Evolutionary conservation across 2,888 invertebrate genomes (phyloP), one percentile per base, ranked within the genome.

Genomic region (Ophraella communa): DNA sequence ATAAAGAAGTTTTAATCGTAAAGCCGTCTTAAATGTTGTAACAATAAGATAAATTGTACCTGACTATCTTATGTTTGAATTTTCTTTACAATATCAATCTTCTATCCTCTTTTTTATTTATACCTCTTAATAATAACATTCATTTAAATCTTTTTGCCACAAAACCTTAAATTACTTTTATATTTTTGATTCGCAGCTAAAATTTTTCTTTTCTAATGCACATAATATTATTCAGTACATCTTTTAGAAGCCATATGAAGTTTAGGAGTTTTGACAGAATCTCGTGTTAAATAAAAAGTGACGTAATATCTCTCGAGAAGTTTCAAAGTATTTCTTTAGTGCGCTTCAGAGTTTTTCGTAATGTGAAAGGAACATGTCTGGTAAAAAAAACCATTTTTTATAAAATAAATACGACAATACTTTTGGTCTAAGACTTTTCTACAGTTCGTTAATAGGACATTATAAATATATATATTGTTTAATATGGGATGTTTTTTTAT

Each of bases 221-320:
- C 17, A 33, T 11, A 58, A 58, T 58, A 58, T 58, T 58, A 45
- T 57, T 18, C 57, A 58, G 49, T 21, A 49, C 49, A 27, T 58
- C 21, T 33, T 20, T 30, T 39, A 2, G 33, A 57, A 55, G 42
- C 42, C 58, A 51, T 59, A 51, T 51, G 59, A 59, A 59, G 49
- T 59, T 59, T 35, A 30, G 51, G 24, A 20, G 59, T 33, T 35
- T 42, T 59, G 59, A 59, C 51, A 59, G 59, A 51, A 59, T 59
- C 59, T 59, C 35, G 59, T 17, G 39, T 33, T 14, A 51, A 59
- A 59, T 59, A 51, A 59, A 59, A 59, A 59, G 51, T 51, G 59
- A 59, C 51, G 51, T 59, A 58, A 58, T 58, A 51, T 59, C 59
- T 51, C 21, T 24, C 35, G 39, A 42, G 51, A 59, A 59, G 51